Percentiles rank a stretch among this genome's conserved stretches.
phyloP scores from a whole-genome alignment of 2,888 invertebrate species.

The Mythimna pallens region DNA sequence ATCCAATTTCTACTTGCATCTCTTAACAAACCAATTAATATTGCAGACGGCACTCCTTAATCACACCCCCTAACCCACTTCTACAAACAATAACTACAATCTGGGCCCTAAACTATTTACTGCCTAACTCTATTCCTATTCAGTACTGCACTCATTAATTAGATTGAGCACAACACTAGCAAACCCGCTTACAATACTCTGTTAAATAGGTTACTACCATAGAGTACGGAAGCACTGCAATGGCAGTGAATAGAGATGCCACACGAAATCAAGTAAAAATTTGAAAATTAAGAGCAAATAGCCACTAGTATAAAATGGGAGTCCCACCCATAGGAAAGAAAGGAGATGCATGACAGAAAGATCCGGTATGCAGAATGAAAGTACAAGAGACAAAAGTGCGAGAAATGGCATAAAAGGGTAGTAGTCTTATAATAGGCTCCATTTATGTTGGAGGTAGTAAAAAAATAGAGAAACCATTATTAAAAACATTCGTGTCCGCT shows the following conservation, averaged over 20 bases:
- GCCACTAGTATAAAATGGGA: too few species aligned
- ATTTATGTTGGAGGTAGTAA: too few species aligned
- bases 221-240: background rate
- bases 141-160: constrained; percentile 55
- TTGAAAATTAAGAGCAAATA: too few species aligned
- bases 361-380: too few species aligned
- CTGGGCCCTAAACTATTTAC: constrained; percentile 26
- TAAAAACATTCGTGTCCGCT: too few species aligned
- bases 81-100: constrained; percentile 37
- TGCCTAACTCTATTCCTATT: constrained; percentile 53
- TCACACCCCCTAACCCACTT: constrained; percentile 14
- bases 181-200: constrained; percentile 47
- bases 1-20: background rate
- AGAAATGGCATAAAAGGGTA: too few species aligned
- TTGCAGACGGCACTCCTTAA: background rate
- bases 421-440: too few species aligned
- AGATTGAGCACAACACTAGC: constrained; percentile 54
- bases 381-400: too few species aligned
- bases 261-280: too few species aligned
- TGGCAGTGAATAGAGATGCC: background rate
- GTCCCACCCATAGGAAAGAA: too few species aligned
- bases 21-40: background rate
- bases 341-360: too few species aligned
- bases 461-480: too few species aligned
- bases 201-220: constrained; percentile 44